A percentile compares a stretch with the other conserved stretches of the same genome.
phyloP scores from a whole-genome alignment of 1,140 invertebrate genomes.

The Saccostrea glomerata region DNA sequence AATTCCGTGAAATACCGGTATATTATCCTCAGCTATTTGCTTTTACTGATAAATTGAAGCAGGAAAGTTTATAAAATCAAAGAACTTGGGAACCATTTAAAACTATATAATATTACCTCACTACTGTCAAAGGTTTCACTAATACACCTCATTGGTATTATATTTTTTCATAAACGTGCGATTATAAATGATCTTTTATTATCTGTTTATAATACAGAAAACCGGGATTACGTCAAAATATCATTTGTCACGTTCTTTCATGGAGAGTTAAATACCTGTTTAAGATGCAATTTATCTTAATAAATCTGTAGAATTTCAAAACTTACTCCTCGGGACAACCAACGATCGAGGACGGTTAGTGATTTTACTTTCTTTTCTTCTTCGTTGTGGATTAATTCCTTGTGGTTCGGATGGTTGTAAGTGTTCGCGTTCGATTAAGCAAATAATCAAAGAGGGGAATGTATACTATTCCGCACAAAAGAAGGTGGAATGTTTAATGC shows the following conservation, averaged over 20 bases:
- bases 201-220: too few relatives aligned
- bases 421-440: background rate
- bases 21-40: too few relatives aligned
- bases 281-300: background rate
- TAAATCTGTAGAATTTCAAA: background rate
- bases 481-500: background rate
- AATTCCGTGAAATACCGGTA: too few relatives aligned
- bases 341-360: background rate
- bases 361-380: background rate
- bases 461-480: background rate
- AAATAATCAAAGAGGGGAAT: background rate
- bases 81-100: too few relatives aligned
- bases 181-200: too few relatives aligned
- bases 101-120: too few relatives aligned
- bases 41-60: too few relatives aligned
- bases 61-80: too few relatives aligned
- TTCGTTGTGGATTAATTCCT: background rate
- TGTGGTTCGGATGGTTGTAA: background rate
- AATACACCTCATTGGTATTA: too few relatives aligned
- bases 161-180: too few relatives aligned
- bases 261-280: background rate
- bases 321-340: too few relatives aligned
- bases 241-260: background rate
- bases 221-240: background rate
- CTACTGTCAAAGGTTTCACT: too few relatives aligned